Evolutionary conservation across 2,113 vertebrate species (phyloP).

Genomic region (Pardalotus punctatus): DNA sequence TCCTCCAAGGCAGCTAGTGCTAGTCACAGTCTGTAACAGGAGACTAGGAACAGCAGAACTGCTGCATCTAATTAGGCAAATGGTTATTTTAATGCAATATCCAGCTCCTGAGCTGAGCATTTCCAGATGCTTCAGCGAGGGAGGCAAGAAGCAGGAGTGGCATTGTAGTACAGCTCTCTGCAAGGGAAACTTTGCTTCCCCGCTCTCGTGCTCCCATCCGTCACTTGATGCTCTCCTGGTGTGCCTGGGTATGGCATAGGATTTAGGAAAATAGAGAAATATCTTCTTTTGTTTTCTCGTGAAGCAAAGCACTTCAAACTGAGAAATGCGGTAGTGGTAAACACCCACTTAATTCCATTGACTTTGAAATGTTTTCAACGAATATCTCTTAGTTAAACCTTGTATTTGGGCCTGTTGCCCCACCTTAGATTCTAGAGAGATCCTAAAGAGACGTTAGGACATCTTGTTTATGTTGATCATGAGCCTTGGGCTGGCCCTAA

Average conservation of each 20-base stretch:
- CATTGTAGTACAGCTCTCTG: background rate
- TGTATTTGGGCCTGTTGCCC: background rate
- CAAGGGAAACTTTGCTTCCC: background rate
- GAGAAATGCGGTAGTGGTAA: background rate
- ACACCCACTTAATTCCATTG: background rate
- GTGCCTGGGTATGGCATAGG: background rate
- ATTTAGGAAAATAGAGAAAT: background rate
- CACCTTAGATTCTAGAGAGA: background rate
- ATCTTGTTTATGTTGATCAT: constrained; percentile 24
- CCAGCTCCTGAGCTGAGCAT: background rate
- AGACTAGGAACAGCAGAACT: constrained; percentile 7
- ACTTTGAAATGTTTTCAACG: background rate
- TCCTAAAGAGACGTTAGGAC: background rate
- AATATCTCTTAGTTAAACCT: background rate
- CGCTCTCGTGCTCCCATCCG: fast-evolving
- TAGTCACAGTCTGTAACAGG: background rate
- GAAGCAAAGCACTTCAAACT: background rate
- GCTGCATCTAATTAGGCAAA: constrained; percentile 9
- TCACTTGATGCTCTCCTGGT: background rate
- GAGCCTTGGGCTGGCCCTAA: background rate
- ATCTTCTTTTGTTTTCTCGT: background rate
- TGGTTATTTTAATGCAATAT: background rate
- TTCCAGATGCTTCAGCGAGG: constrained; percentile 7
- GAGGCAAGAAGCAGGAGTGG: background rate
- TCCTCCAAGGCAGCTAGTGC: background rate